Evolutionary conservation across 1,140 invertebrate species (phyloP).

Genomic region (Drosophila ogumai): DNA sequence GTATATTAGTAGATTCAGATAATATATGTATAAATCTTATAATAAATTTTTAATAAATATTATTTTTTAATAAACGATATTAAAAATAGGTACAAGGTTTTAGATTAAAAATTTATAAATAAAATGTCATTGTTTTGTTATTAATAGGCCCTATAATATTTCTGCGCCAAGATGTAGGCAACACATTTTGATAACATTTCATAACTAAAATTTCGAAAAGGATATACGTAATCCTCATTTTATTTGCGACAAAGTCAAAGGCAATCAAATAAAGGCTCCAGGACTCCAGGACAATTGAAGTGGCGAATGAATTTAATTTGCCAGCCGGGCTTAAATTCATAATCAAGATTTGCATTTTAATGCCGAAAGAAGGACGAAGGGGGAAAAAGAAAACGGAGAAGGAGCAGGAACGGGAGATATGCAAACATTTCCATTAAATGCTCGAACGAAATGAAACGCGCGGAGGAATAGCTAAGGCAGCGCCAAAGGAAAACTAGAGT

Average conservation of each 20-base stretch:
- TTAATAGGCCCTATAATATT: no score
- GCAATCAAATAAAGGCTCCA: slow-evolving; percentile 26
- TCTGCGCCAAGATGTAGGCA: slow-evolving; percentile 17
- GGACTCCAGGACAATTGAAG: slow-evolving; percentile 3
- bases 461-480: slow-evolving; percentile 39
- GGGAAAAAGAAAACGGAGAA: not conserved
- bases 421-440: slow-evolving; percentile 81
- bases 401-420: slow-evolving; percentile 25
- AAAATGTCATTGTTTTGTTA: no score
- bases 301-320: slow-evolving; percentile 71
- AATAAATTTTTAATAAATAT: not conserved
- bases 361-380: slow-evolving; percentile 15
- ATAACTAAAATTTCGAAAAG: not conserved
- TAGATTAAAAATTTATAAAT: no score
- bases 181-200: not conserved
- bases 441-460: slow-evolving; percentile 43
- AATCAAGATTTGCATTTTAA: slow-evolving; percentile 78
- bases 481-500: slow-evolving; percentile 63
- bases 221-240: not conserved
- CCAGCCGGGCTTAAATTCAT: slow-evolving; percentile 63
- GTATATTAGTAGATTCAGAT: no score
- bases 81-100: no score
- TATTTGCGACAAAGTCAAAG: not conserved
- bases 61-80: no score
- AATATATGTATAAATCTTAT: no score